Base-by-base conservation (phyloP, 2,113 vertebrate species). In the Hemiprocne comata region DNA sequence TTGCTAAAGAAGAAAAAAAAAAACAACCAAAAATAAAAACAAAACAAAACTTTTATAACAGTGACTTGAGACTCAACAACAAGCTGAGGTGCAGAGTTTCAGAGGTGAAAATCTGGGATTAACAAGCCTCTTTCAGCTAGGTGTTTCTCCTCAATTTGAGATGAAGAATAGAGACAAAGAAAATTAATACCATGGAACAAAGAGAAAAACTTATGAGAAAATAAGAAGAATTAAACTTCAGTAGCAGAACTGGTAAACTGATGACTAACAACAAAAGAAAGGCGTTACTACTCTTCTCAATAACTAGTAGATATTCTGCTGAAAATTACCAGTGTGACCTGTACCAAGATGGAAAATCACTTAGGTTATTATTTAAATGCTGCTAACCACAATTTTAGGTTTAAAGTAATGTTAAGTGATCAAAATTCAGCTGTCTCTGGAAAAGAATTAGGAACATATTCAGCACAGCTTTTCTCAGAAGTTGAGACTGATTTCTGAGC, bases 341-440 rank as follows among this genome's bases (percentile, higher is more conserved):
- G 6, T 48, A 42, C 8, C 6, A 76, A 50, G 7, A 5, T 65
- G 9, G 8, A 88, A 93, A 61, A 69, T 34, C 65, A 36, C 14
- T 33, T n/a, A 46, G 13, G 13, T 16, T 71, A 34, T 26, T 77
- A n/a, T 82, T 79, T 61, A 80, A 40, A 58, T 66, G 50, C n/a
- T 70, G 15, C 23, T 88, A 84, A 66, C 11, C 12, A 80, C 11
- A 73, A 57, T 50, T 84, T n/a, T 17, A 73, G 14, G 11, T 84
- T 76, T 55, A 62, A 80, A 48, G 10, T 61, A 50, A 14, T n/a
- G 25, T 58, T 11, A 86, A 77, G 8, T 62, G 73, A 65, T 90
- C 71, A 77, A 77, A 89, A 91, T 89, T 84, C 64, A 62, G 11
- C 9, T n/a, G 14, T 76, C 26, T 90, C 62, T 69, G 23, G 54